phyloP scores from a whole-genome alignment of 2,888 invertebrate genomes.

The Troides helena region DNA sequence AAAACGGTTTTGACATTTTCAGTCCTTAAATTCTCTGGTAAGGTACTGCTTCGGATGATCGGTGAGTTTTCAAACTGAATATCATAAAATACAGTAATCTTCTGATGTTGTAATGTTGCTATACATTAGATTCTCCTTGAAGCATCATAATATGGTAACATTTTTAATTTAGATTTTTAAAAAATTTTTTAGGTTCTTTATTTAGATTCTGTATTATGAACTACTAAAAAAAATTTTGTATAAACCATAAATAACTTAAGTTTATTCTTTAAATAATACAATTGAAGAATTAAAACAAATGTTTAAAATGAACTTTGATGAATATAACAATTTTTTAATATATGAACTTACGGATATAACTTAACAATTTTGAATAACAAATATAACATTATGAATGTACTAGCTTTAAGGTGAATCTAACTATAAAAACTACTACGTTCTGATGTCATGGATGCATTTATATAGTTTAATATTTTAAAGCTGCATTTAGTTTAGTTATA shows the following conservation, averaged over 20 bases:
- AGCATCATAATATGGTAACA: neutral
- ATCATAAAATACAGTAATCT: neutral
- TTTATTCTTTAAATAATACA: no score
- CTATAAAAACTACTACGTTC: neutral
- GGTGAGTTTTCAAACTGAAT: neutral
- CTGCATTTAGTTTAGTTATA: conserved; percentile 11
- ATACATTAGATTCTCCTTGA: neutral
- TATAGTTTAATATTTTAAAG: neutral
- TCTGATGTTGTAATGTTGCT: neutral
- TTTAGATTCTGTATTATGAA: no score
- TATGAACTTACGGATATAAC: no score
- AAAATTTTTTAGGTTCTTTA: neutral
- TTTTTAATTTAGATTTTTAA: neutral
- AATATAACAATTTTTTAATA: no score
- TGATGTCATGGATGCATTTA: conserved; percentile 11
- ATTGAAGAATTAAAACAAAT: no score
- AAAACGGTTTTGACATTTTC: neutral
- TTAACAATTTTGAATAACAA: neutral
- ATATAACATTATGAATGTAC: neutral
- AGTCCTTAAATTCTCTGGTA: neutral
- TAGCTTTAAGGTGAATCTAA: neutral
- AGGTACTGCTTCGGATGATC: neutral
- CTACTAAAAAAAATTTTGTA: no score
- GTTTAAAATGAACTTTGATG: no score
- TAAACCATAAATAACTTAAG: no score